Conservation (phyloP, 2,888 invertebrate genomes). For the Lepeophtheirus nordmannii region DNA sequence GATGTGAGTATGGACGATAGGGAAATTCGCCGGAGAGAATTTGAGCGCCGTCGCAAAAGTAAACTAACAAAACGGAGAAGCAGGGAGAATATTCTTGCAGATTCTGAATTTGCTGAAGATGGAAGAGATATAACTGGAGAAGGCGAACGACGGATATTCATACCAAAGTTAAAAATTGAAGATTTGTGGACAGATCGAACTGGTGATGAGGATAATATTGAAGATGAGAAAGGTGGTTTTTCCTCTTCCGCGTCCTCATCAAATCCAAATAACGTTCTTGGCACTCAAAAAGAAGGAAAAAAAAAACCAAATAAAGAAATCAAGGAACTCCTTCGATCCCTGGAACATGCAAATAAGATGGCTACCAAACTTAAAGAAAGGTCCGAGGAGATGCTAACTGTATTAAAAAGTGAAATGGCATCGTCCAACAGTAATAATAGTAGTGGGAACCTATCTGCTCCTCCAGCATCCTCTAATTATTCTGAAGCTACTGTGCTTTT, state of each 20-base stretch:
- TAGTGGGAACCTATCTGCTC: neutral
- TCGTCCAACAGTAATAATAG: too few species aligned
- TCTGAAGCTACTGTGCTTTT: neutral
- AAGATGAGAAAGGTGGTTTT: too few species aligned
- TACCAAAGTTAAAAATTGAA: slow-evolving; percentile 19
- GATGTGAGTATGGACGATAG: slow-evolving; percentile 1
- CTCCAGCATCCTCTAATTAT: neutral
- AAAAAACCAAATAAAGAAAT: slow-evolving; percentile 11
- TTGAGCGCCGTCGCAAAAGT: neutral
- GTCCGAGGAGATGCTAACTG: slow-evolving; percentile 10
- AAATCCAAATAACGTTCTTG: neutral
- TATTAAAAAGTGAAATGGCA: slow-evolving; percentile 9
- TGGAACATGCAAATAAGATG: slow-evolving; percentile 17
- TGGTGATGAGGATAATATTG: neutral
- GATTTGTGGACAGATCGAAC: slow-evolving; percentile 9
- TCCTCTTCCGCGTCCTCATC: neutral
- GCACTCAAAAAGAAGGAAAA: neutral
- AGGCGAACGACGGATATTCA: slow-evolving; percentile 10
- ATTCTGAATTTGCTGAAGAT: neutral
- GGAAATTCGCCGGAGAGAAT: slow-evolving; percentile 7
- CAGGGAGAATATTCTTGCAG: neutral
- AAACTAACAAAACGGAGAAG: neutral
- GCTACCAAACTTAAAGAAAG: neutral
- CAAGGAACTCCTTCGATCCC: slow-evolving; percentile 3
- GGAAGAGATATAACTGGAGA: neutral